Evolutionary conservation across 2,797 vertebrate species (phyloP).

Genomic region (Cirrhinus mrigala): DNA sequence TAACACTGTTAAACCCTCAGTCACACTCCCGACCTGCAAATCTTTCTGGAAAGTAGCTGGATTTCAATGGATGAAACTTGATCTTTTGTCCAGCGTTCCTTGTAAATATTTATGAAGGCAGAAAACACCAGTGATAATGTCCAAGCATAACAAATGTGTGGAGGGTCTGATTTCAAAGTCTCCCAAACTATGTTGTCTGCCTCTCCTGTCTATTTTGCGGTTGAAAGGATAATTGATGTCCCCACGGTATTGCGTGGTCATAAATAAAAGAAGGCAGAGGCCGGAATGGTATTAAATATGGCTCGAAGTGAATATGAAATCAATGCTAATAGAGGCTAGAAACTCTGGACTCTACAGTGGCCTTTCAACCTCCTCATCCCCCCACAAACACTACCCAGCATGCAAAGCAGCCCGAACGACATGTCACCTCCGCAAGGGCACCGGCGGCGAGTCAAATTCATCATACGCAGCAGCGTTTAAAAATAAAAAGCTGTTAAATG

Average conservation of each 20-base stretch:
- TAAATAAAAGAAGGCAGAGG: constrained; percentile 75
- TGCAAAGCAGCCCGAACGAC: constrained; percentile 61
- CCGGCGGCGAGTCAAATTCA: constrained; percentile 67
- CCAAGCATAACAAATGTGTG: constrained; percentile 42
- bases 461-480: constrained; percentile 66
- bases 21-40: not conserved
- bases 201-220: constrained; percentile 52
- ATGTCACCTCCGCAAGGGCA: constrained; percentile 53
- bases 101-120: constrained; percentile 33
- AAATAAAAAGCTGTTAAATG: constrained; percentile 70
- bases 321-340: constrained; percentile 71
- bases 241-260: constrained; percentile 64
- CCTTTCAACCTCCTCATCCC: constrained; percentile 67
- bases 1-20: not conserved
- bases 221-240: constrained; percentile 72
- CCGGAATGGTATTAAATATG: constrained; percentile 65
- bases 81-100: constrained; percentile 10
- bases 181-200: constrained; percentile 40
- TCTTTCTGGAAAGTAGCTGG: not conserved
- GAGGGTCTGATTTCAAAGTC: constrained; percentile 41
- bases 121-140: constrained; percentile 33
- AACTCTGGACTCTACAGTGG: constrained; percentile 55
- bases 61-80: constrained; percentile 10
- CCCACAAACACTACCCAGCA: constrained; percentile 62
- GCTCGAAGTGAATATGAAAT: constrained; percentile 65